Conservation (phyloP, 2,797 vertebrate species). For the Platyrinchus mystaceus region DNA sequence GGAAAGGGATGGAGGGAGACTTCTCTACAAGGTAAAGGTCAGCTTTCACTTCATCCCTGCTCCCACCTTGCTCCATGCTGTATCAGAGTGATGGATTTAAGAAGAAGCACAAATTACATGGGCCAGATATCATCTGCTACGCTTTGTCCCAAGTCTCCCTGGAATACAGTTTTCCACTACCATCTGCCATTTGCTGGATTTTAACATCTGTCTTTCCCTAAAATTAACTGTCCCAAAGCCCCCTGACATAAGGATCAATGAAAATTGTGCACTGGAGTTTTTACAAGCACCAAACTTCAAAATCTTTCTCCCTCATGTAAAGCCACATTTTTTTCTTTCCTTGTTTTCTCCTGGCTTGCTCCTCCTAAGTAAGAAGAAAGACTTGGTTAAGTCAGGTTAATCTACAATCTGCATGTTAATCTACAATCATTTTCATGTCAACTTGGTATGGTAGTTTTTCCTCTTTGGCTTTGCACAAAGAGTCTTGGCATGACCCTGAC, state of each 20-base stretch:
- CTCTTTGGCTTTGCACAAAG: neutral
- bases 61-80: neutral
- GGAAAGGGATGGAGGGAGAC: neutral
- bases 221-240: neutral
- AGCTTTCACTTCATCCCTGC: neutral
- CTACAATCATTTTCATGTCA: neutral
- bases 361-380: neutral
- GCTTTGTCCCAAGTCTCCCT: constrained; percentile 18
- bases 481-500: neutral
- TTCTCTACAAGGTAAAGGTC: neutral
- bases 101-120: neutral
- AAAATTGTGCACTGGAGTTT: neutral
- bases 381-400: neutral
- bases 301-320: neutral
- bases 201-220: constrained; percentile 50
- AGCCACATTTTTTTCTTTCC: neutral
- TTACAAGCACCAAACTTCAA: neutral
- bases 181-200: constrained; percentile 65
- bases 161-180: constrained; percentile 53
- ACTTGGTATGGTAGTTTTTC: neutral
- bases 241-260: neutral
- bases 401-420: neutral
- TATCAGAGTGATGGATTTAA: neutral
- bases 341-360: neutral
- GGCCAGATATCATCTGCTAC: constrained; percentile 13